A percentile compares a stretch with the other conserved stretches of the same genome.
Evolutionary conservation across 2,113 vertebrate genomes (phyloP).

Genomic region (Sminthopsis crassicaudata): DNA sequence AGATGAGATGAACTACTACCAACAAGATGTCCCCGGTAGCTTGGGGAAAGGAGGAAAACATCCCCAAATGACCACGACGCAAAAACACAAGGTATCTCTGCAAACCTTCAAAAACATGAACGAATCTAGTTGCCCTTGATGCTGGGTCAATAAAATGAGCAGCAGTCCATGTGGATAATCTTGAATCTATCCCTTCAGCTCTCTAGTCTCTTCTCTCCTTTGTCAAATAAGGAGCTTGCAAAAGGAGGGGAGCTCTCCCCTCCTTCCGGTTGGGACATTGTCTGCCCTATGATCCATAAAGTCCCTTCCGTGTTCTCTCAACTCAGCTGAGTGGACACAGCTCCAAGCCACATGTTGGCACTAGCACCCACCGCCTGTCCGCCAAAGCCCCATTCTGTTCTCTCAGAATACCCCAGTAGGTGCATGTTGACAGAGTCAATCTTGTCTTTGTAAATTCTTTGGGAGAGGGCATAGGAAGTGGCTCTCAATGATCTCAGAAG

Average conservation of each 20-base stretch:
- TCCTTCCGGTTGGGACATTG: background rate
- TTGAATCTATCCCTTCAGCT: too few species aligned
- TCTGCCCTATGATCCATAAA: background rate
- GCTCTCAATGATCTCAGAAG: constrained; percentile 13
- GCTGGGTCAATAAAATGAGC: background rate
- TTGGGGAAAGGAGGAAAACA: too few species aligned
- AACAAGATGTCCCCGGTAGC: too few species aligned
- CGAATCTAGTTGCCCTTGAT: background rate
- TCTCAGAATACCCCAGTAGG: background rate
- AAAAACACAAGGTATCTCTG: too few species aligned
- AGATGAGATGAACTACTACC: too few species aligned
- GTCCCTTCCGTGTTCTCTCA: background rate
- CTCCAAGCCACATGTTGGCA: too few species aligned
- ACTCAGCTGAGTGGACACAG: background rate
- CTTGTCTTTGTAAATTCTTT: background rate
- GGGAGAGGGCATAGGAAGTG: background rate
- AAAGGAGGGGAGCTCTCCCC: background rate
- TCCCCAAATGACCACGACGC: too few species aligned
- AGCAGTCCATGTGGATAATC: background rate
- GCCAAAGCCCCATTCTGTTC: background rate
- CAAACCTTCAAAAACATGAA: too few species aligned
- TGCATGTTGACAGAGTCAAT: background rate
- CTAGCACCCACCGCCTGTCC: background rate
- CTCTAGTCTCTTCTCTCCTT: background rate
- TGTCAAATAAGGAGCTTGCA: background rate